Conservation (phyloP, 2,113 vertebrate genomes). For the Elaphurus davidianus region DNA sequence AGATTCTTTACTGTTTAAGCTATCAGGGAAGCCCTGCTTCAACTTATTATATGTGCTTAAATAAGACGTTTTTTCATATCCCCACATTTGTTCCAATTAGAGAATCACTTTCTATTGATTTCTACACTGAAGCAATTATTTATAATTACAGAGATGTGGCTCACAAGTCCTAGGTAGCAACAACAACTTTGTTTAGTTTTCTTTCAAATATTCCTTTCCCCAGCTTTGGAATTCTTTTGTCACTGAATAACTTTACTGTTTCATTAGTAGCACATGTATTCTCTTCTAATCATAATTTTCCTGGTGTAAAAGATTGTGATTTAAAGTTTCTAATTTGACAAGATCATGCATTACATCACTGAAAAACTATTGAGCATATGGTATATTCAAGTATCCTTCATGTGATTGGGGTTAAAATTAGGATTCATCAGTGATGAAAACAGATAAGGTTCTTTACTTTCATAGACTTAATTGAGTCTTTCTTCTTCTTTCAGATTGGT, state of each 20-base stretch:
- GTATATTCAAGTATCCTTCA: not conserved
- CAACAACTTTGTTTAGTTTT: not conserved
- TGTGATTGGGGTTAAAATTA: not conserved
- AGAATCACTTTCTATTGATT: not conserved
- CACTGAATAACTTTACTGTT: not conserved
- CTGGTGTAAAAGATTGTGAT: not conserved
- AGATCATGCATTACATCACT: not conserved
- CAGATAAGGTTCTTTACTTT: not conserved
- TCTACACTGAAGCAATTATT: not conserved
- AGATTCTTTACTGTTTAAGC: not conserved
- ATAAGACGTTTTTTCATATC: not conserved
- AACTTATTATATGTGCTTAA: not conserved
- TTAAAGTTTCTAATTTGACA: not conserved
- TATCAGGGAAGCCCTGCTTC: not conserved
- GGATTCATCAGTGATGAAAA: not conserved
- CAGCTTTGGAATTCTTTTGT: not conserved
- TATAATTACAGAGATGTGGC: not conserved
- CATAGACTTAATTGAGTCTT: not conserved
- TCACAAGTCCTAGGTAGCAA: not conserved
- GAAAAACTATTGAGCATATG: not conserved
- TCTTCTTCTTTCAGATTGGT: not conserved
- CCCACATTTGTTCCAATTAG: not conserved
- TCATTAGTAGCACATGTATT: not conserved
- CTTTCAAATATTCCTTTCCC: not conserved
- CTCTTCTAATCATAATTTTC: not conserved